Conservation (phyloP, 2,113 vertebrate species). For the Excalfactoria chinensis region DNA sequence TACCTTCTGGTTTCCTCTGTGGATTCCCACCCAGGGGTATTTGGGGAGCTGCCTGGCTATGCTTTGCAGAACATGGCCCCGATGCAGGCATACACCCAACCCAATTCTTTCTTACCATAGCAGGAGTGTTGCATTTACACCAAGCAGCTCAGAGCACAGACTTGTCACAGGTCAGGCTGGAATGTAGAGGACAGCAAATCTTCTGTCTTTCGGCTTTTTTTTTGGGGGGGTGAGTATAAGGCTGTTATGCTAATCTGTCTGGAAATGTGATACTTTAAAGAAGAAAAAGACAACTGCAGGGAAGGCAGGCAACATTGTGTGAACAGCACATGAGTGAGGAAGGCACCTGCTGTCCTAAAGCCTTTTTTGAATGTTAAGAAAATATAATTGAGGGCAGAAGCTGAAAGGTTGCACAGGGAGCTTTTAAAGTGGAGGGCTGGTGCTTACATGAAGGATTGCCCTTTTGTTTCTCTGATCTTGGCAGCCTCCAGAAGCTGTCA, state of each 20-base stretch:
- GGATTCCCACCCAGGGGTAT: background rate
- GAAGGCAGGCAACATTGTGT: background rate
- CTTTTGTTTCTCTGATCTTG: slow-evolving; percentile 5
- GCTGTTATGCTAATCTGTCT: background rate
- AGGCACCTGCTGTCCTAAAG: background rate
- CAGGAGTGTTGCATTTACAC: background rate
- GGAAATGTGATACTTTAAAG: background rate
- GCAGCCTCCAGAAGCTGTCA: background rate
- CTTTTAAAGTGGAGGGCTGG: background rate
- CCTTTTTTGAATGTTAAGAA: slow-evolving; percentile 14
- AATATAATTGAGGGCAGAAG: background rate
- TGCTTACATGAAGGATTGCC: background rate
- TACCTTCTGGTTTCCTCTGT: background rate
- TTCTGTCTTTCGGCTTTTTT: background rate
- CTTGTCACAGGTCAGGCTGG: background rate
- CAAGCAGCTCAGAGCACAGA: background rate
- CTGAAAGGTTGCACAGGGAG: background rate
- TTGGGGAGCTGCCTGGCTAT: background rate
- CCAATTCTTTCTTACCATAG: background rate
- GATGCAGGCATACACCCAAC: background rate
- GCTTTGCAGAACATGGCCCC: background rate
- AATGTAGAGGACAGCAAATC: background rate
- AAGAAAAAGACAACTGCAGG: background rate
- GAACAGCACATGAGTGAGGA: background rate
- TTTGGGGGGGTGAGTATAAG: background rate